Conservation (phyloP, 2,888 invertebrate genomes). For the Habroteleia sp. region DNA sequence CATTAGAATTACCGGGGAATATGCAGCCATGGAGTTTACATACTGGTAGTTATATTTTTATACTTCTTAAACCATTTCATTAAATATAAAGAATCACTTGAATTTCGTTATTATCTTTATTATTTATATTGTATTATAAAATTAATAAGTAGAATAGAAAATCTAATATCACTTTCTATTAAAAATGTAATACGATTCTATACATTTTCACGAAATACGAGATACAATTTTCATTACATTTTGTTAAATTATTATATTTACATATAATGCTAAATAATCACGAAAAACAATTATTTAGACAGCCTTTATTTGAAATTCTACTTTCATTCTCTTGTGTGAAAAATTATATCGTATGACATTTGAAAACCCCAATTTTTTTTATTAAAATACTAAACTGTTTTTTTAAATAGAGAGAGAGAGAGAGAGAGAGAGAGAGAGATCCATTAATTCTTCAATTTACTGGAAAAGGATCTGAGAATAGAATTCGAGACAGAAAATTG, state of each 20-base stretch:
- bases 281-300: too few species aligned
- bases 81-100: slow-evolving; percentile 16
- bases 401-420: slow-evolving; percentile 6
- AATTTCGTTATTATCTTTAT: slow-evolving; percentile 4
- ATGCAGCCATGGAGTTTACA: slow-evolving; percentile 58
- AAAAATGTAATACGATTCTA: slow-evolving; percentile 25
- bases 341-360: too few species aligned
- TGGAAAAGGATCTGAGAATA: slow-evolving; percentile 19
- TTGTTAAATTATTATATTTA: background rate
- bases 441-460: slow-evolving; percentile 24
- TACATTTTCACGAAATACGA: slow-evolving; percentile 42
- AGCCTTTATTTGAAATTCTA: too few species aligned
- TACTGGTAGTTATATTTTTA: slow-evolving; percentile 57
- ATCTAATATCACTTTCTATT: slow-evolving; percentile 6
- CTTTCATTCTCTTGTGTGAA: too few species aligned
- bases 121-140: background rate
- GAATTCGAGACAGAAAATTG: slow-evolving; percentile 30
- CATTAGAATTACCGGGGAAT: slow-evolving; percentile 50
- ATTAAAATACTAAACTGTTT: background rate
- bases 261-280: too few species aligned
- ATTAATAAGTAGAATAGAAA: slow-evolving; percentile 34
- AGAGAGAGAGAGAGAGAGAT: too few species aligned
- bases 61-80: slow-evolving; percentile 45
- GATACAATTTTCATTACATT: slow-evolving; percentile 26
- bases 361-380: too few species aligned